These are phyloP conservation scores for Mesodorylaimus sp. DNA, from an alignment of 2,888 invertebrate species.

Conservation along the genomic window DNA sequence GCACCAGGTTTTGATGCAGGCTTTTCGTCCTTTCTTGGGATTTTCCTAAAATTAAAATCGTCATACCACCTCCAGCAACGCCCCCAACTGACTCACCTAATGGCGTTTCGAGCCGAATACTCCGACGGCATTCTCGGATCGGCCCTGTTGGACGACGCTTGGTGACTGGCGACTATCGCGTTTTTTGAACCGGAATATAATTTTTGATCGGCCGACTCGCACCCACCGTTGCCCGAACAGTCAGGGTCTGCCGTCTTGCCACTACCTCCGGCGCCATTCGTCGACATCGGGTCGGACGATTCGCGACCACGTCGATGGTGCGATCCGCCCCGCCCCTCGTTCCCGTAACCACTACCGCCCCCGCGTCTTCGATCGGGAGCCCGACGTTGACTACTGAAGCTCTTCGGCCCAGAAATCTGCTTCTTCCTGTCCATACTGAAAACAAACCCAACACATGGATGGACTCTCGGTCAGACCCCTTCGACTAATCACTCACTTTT, in stretches of 20 bases:
- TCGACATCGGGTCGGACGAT: not conserved
- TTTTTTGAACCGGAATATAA: constrained; percentile 20
- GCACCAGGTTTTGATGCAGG: constrained; percentile 32
- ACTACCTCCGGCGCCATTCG: not conserved
- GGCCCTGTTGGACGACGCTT: constrained; percentile 6
- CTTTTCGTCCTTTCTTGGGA: constrained; percentile 30
- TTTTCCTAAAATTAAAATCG: constrained; percentile 19
- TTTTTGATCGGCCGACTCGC: not conserved
- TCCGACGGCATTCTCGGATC: not conserved
- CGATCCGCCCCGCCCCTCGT: not conserved
- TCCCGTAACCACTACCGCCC: not conserved
- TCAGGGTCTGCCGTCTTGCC: not conserved
- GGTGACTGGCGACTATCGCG: constrained; percentile 27
- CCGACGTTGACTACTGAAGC: not conserved
- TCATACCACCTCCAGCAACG: not conserved
- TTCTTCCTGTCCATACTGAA: not conserved
- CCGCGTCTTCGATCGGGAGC: not conserved
- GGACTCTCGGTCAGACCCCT: not conserved
- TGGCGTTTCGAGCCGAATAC: constrained; percentile 14
- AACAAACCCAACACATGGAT: not conserved
- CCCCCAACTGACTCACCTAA: constrained; percentile 9
- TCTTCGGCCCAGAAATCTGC: not conserved
- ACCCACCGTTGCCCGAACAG: not conserved
- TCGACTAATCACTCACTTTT: not conserved
- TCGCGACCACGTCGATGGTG: not conserved